Evolutionary conservation across 2,797 vertebrate genomes (phyloP).

Genomic region (Gallinago nigripennis): DNA sequence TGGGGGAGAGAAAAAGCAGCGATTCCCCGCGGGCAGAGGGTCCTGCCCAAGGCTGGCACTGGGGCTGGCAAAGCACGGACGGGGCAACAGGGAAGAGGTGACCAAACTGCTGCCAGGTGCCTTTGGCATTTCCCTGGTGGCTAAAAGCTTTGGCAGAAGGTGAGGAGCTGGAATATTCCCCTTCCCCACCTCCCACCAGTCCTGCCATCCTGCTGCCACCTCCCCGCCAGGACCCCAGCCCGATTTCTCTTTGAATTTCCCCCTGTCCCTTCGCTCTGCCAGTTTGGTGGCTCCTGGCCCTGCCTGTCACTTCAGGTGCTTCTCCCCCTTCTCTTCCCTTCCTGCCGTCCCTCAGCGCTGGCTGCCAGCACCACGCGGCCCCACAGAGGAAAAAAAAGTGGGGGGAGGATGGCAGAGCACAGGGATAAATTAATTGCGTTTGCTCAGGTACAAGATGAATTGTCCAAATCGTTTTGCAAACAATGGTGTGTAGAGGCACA

Average conservation of each 20-base stretch:
- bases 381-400: background rate
- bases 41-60: fast-evolving
- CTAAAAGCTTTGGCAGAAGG: background rate
- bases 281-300: background rate
- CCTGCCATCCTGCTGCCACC: background rate
- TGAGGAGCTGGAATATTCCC: background rate
- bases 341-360: background rate
- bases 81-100: background rate
- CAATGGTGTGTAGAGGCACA: background rate
- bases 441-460: background rate
- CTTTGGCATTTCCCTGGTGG: background rate
- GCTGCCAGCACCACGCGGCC: background rate
- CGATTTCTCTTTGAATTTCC: background rate
- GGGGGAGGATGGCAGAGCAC: background rate
- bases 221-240: background rate
- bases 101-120: background rate
- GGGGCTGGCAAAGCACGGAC: background rate
- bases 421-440: background rate
- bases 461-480: background rate
- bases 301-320: background rate
- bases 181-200: background rate
- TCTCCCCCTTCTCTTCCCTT: background rate
- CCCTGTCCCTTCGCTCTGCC: background rate
- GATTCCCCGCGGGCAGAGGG: fast-evolving
- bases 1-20: background rate